Base-by-base conservation (phyloP, 2,888 invertebrate genomes). In the Allacma fusca region DNA sequence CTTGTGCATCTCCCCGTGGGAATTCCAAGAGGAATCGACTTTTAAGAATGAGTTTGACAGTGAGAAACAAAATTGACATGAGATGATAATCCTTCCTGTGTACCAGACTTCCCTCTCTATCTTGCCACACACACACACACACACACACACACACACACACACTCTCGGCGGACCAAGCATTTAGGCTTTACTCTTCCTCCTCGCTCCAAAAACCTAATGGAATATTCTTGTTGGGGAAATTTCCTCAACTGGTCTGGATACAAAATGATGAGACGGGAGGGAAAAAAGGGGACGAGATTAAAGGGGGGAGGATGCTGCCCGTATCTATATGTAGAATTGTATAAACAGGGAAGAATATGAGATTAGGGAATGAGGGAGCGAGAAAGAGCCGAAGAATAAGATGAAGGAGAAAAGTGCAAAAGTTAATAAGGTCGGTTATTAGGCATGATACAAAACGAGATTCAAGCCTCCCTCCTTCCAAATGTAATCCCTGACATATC, bases 351-450 rank as follows among this genome's bases (percentile, higher is more conserved):
- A 57, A 57, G 2, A 57, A 16, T 9, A 57, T 57, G 19, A 62
- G 12, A 26, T 62, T 23, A 62, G 62, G n/a, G 4, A 62, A 26
- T 13, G 62, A 21, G 23, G 26, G 24, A 62, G 16, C 4, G 62
- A 16, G 24, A 43, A 43, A 43, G 44, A 43, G 44, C 44, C n/a
- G 50, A 13, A 50, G 50, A 50, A 50, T 50, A n/a, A 50, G 50
- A 50, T 13, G 50, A 16, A 50, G 50, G 50, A n/a, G 50, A n/a
- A 62, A 62, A 62, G 62, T 62, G 62, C 9, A 62, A 62, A 62
- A 62, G 62, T 62, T 62, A 62, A 62, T 62, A 62, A 24, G 62
- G 62, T 26, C n/a, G 62, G 62, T 62, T 12, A 62, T 62, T 62
- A 62, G 62, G 62, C 62, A 62, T 62, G 62, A 62, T 62, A 62